phyloP scores from a whole-genome alignment of 2,797 vertebrate species.

The Sylvilagus floridanus region DNA sequence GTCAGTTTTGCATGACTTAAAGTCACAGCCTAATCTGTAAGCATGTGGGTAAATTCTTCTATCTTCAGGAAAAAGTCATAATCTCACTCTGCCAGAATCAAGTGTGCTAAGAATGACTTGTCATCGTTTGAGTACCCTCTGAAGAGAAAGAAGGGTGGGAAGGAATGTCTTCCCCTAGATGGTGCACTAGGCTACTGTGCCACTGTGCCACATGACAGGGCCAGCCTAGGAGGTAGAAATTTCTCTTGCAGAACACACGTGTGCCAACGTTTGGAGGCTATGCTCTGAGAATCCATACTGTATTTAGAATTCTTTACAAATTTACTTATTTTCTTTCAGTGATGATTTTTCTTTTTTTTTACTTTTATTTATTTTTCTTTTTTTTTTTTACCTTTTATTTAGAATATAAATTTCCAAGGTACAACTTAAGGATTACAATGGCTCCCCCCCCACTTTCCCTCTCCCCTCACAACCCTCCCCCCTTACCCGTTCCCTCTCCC shows the following conservation, averaged over 20 bases:
- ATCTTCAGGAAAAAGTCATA: neutral
- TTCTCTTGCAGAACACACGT: neutral
- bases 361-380: too few species aligned
- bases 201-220: neutral
- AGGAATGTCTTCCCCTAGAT: neutral
- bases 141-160: neutral
- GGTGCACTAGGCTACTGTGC: neutral
- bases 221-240: neutral
- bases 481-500: too few species aligned
- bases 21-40: conserved; percentile 38
- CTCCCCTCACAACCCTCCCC: too few species aligned
- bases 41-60: conserved; percentile 39
- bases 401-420: too few species aligned
- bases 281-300: conserved; percentile 14
- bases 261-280: neutral
- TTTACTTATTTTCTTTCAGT: neutral
- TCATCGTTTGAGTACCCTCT: neutral
- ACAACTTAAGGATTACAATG: too few species aligned
- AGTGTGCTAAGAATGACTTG: neutral
- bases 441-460: too few species aligned
- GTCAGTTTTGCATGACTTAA: conserved; percentile 32
- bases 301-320: conserved; percentile 3
- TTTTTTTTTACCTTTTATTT: too few species aligned
- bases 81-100: conserved; percentile 21
- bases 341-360: conserved; percentile 52